Evolutionary conservation across 2,888 invertebrate genomes (phyloP).

Genomic region (Pandemis corylana): DNA sequence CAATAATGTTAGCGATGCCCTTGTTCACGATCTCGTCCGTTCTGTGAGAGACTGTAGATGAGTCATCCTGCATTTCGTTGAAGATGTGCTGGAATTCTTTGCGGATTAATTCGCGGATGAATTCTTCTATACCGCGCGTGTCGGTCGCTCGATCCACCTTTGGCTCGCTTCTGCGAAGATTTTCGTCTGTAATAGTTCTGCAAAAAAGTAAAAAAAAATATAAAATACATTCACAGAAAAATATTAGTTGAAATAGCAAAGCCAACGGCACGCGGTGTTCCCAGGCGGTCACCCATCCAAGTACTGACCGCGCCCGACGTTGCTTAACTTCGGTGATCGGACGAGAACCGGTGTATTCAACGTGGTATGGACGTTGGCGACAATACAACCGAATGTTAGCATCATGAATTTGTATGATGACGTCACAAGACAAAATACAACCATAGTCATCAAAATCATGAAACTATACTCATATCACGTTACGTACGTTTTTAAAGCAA

Average conservation of each 20-base stretch:
- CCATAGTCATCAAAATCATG: no score
- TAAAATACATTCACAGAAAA: neutral
- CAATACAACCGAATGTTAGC: neutral
- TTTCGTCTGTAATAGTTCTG: slow-evolving; percentile 49
- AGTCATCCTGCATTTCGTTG: slow-evolving; percentile 66
- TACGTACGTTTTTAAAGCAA: no score
- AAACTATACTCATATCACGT: no score
- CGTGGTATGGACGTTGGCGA: slow-evolving; percentile 55
- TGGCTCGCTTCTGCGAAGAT: slow-evolving; percentile 46
- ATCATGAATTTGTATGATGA: neutral
- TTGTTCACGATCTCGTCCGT: slow-evolving; percentile 68
- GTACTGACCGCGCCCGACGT: slow-evolving; percentile 68
- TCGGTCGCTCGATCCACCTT: slow-evolving; percentile 75
- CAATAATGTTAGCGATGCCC: slow-evolving; percentile 71
- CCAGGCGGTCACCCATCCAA: slow-evolving; percentile 70
- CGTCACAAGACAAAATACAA: neutral
- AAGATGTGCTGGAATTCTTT: slow-evolving; percentile 72
- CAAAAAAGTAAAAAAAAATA: slow-evolving; percentile 1
- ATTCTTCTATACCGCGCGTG: slow-evolving; percentile 75
- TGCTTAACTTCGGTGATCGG: slow-evolving; percentile 59
- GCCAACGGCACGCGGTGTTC: slow-evolving; percentile 60
- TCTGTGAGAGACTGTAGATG: slow-evolving; percentile 49
- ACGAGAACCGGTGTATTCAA: slow-evolving; percentile 56
- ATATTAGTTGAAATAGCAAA: slow-evolving; percentile 38
- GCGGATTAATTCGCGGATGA: slow-evolving; percentile 72